Evolutionary conservation across 2,113 vertebrate genomes (phyloP), one percentile per base, ranked within the genome.

Genomic region (Arizona elegans): DNA sequence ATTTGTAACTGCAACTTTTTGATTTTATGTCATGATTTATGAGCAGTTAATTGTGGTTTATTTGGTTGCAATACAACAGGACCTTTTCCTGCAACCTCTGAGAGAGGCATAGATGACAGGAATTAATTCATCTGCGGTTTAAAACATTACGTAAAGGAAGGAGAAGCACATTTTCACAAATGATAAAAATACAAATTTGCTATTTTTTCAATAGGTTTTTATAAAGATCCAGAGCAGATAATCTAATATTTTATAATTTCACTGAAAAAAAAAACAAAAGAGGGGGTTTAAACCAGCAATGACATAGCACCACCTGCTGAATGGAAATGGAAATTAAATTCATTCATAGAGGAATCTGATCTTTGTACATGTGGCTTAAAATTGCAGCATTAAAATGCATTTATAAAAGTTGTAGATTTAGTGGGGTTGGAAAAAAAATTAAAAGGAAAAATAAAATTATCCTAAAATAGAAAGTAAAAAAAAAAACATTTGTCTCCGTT

Each of bases 281-380:
- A 5, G 3, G 26, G 13, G 5, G 9, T 81, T 87, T 65, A 53
- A 87, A 54, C 8, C 12, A 75, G 17, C 11, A 85, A 90, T 10
- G 11, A 12, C 29, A 58, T 86, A 92, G 88, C 92, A 59, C 88
- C 92, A 90, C 53, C 88, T 93, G 56, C 47, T 93, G 92, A 54
- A 23, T 33, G 21, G 43, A 93, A 90, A 55, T 33, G 5, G 75
- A 26, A 93, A 90, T 89, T 85, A 92, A 92, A 85, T 21, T 52
- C 29, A 26, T 53, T 81, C 11, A n/a, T 24, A 33, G 62, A 54
- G 19, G 53, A 52, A 33, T 90, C 50, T 90, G 29, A 47, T 62
- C 3, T 12, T 15, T 17, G 12, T 52, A 38, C 9, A 26, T 5
- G 8, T 90, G 65, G 47, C 9, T 65, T 38, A 75, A n/a, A 52